Evolutionary conservation across 2,888 invertebrate genomes (phyloP).

Genomic region (Spodoptera picta): DNA sequence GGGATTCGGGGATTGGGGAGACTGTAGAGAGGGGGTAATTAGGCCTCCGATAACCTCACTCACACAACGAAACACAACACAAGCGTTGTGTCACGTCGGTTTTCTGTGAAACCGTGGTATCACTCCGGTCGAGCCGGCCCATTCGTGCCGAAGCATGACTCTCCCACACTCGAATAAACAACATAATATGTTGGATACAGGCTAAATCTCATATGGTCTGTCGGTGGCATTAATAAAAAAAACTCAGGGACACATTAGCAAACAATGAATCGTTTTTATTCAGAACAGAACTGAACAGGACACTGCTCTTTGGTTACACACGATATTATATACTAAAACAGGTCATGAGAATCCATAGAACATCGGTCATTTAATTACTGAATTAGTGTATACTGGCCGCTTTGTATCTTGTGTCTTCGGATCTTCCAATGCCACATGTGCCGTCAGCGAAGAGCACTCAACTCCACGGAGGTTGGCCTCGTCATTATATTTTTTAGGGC

Average conservation of each 20-base stretch:
- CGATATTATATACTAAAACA: constrained; percentile 7
- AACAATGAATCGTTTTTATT: constrained; percentile 4
- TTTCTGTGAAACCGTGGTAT: too few species aligned
- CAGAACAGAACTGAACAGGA: neutral
- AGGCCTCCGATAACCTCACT: too few species aligned
- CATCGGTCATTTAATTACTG: too few species aligned
- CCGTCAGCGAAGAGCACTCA: constrained; percentile 21
- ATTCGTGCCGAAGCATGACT: too few species aligned
- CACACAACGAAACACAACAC: too few species aligned
- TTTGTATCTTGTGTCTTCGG: constrained; percentile 18
- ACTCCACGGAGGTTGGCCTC: constrained; percentile 36
- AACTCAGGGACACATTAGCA: neutral
- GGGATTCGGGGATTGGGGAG: too few species aligned
- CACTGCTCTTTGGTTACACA: neutral
- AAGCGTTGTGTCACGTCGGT: too few species aligned
- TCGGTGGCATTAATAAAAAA: neutral
- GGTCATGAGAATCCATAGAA: constrained; percentile 1
- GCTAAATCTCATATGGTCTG: too few species aligned
- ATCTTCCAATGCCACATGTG: constrained; percentile 28
- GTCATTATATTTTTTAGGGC: constrained; percentile 45
- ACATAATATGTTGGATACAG: too few species aligned
- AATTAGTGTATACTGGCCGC: constrained; percentile 1
- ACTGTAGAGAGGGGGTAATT: too few species aligned
- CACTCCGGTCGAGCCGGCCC: too few species aligned
- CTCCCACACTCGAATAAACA: too few species aligned